Evolutionary conservation across 1,140 invertebrate species (phyloP).

Genomic region (Drosophila sechellia): DNA sequence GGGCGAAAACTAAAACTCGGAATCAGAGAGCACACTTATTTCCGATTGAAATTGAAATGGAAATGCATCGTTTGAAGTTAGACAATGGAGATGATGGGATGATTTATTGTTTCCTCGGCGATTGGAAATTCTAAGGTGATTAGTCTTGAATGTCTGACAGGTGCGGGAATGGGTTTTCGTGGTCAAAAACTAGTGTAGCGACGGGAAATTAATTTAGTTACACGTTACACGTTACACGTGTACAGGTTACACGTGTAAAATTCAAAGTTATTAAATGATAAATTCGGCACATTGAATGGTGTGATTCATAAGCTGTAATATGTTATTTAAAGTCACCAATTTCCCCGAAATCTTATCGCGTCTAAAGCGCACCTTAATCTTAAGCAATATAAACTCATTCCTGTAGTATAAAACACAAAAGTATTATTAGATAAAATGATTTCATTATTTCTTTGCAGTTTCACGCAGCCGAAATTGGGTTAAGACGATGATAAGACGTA

Average conservation of each 20-base stretch:
- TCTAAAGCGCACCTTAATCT: conserved; percentile 3
- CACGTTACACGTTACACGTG: neutral
- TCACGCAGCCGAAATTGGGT: conserved; percentile 51
- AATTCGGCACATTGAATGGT: too few species aligned
- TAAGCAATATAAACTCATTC: conserved; percentile 7
- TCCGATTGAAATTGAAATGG: conserved; percentile 1
- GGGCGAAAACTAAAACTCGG: conserved; percentile 10
- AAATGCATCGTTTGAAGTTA: conserved; percentile 5
- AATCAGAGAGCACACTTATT: neutral
- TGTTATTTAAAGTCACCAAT: neutral
- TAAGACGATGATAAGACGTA: conserved; percentile 22
- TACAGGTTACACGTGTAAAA: neutral
- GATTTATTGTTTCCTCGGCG: conserved; percentile 12
- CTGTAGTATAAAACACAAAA: neutral
- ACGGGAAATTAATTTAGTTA: conserved; percentile 13
- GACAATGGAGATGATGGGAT: conserved; percentile 6
- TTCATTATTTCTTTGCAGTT: conserved; percentile 42
- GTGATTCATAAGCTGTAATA: too few species aligned
- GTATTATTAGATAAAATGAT: neutral
- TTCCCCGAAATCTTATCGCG: neutral
- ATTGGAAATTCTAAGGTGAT: conserved; percentile 14
- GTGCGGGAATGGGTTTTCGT: conserved; percentile 2
- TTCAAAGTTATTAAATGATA: too few species aligned
- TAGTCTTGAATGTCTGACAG: conserved; percentile 2
- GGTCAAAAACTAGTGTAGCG: neutral